Base-by-base conservation (phyloP, 35 echinoderm and acorn worm species). In the Ophiothrix spiculata region DNA sequence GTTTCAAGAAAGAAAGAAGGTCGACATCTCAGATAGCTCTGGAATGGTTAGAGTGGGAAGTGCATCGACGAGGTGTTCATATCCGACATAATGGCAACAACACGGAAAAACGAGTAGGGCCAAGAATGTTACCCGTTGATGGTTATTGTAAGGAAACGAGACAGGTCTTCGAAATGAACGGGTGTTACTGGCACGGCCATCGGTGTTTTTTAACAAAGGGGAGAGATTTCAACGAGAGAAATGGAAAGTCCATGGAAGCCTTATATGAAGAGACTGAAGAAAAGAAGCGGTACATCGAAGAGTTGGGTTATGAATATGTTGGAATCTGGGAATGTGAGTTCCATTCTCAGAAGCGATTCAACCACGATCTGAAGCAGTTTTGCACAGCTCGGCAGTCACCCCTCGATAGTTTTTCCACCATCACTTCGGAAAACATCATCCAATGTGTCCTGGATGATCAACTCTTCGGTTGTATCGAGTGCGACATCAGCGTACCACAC, bases 171-270 rank as follows among this genome's bases (percentile, higher is more conserved):
- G 39, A 84, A 84, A 75, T 83, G 17, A 89, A 1, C 77, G 87
- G 4, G n/a, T 90, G 87, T 35, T 90, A 46, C 63, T 83, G 25
- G 54, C 79, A 83, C 33, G 87, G 87, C 1, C 80, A 90, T 74
- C 6, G 14, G 1, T 90, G 80, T 76, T 11, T 17, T 29, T 69
- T 83, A 56, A 69, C 60, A 69, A 90, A 90, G 33, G 64, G 32
- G 12, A 25, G 73, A 15, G 29, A 6, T 13, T 37, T 10, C 33
- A 87, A 87, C 32, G 36, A 84, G 39, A 88, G 38, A 73, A 77
- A 19, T 16, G 40, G 40, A 1, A 76, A 83, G 36, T 36, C 79
- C 39, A 83, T 46, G 56, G 16, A 78, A 29, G 40, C 79, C 32
- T 32, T 87, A 41, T 42, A 21, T 0, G 75, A 34, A 76, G 15